Percentiles rank a stretch among this genome's conserved stretches.
Evolutionary conservation across 2,113 vertebrate genomes (phyloP).

Genomic region (Dasyurus viverrinus): DNA sequence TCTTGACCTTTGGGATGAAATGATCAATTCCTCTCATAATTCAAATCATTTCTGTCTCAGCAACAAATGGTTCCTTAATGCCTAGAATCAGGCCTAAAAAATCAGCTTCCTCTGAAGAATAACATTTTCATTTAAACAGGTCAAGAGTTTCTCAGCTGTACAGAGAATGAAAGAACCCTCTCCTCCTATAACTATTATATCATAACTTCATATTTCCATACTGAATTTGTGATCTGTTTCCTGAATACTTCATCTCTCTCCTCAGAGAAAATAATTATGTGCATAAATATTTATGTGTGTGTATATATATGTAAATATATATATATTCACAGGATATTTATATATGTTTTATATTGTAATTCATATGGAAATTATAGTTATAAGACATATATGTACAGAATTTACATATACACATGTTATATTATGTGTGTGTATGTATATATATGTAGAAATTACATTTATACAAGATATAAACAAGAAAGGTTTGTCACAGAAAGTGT

Average conservation of each 20-base stretch:
- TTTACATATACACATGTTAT: too few relatives aligned
- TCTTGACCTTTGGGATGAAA: background rate
- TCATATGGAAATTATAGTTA: background rate
- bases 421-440: too few relatives aligned
- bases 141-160: background rate
- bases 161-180: background rate
- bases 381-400: background rate
- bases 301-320: background rate
- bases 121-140: background rate
- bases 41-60: background rate
- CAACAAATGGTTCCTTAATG: background rate
- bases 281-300: too few relatives aligned
- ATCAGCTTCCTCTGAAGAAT: background rate
- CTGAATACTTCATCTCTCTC: background rate
- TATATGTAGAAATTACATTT: background rate
- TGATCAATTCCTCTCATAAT: background rate
- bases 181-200: background rate
- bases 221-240: background rate
- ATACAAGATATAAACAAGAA: background rate
- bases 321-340: background rate
- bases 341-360: background rate
- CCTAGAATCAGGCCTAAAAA: background rate
- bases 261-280: background rate
- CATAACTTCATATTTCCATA: background rate
- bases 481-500: background rate